Percentiles rank a stretch among this genome's conserved stretches.
Conservation (phyloP, 1,140 invertebrate species). For the Reticulitermes speratus region DNA sequence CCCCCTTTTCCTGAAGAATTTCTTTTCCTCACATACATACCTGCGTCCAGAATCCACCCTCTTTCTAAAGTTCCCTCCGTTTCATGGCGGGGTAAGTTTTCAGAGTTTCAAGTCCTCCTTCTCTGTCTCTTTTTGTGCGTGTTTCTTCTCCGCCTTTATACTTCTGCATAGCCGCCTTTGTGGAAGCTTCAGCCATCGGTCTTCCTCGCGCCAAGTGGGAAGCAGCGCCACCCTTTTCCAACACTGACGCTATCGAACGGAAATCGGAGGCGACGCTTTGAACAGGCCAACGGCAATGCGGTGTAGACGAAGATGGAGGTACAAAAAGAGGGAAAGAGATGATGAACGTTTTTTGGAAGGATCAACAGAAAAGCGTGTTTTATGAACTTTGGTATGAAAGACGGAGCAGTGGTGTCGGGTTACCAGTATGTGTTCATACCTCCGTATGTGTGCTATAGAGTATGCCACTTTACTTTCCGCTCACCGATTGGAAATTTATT, state of each 20-base stretch:
- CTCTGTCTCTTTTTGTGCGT: not conserved
- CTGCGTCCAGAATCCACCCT: not conserved
- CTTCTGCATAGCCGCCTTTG: not conserved
- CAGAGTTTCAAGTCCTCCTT: not conserved
- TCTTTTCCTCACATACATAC: not conserved
- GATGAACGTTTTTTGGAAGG: not conserved
- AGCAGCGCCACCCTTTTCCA: not conserved
- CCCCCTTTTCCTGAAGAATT: not conserved
- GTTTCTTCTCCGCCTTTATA: not conserved
- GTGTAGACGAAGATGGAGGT: conserved; percentile 1
- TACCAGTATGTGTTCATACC: too few species aligned
- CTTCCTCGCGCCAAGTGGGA: not conserved
- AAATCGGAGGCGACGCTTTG: conserved; percentile 2
- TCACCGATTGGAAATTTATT: too few species aligned
- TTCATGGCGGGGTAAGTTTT: not conserved
- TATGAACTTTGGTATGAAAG: not conserved
- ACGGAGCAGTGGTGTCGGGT: too few species aligned
- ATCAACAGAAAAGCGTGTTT: not conserved
- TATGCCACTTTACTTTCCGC: too few species aligned
- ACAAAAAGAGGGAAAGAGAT: not conserved
- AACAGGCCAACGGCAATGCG: not conserved
- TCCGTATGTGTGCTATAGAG: too few species aligned
- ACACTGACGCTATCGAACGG: conserved; percentile 2
- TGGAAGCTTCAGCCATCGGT: not conserved
- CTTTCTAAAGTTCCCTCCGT: not conserved